Base-by-base conservation (phyloP, 2,797 vertebrate genomes). In the Acanthis flammea region DNA sequence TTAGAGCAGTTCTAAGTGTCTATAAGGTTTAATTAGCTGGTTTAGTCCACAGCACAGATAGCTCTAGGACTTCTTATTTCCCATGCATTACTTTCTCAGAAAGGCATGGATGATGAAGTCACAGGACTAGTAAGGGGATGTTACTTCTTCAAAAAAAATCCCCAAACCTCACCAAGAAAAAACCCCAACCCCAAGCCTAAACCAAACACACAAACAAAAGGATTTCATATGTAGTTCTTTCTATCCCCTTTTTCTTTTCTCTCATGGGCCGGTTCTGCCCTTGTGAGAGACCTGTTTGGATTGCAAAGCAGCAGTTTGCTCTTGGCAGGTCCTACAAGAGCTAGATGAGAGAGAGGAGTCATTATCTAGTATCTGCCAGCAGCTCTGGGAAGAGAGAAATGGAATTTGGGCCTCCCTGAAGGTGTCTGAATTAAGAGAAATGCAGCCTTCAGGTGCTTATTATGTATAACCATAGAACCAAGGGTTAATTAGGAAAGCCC, bases 401-500 rank as follows among this genome's bases (percentile, higher is more conserved):
- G 65, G 75, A 77, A 90, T 94, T 86, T 88, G 16, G 24, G 55
- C 88, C 48, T 91, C 91, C 85, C 58, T 62, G 73, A 88, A 92
- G 76, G 76, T 84, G n/a, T 86, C 66, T 53, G 48, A 92, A 63
- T 62, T 72, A 90, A 92, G 41, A 91, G 60, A 83, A 94, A 86
- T 39, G 30, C 28, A 75, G 82, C 83, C 78, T 92, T 91, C 65
- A 76, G 88, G 62, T 77, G 54, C 68, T 93, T 85, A 68, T 92
- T 92, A 91, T 77, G 45, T 68, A 77, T 71, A 89, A 88, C 62
- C 1, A 6, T 67, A 77, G 61, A 92, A 79, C 42, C 58, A 90
- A 91, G 54, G 89, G 89, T 96, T 92, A 93, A 92, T 95, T 91
- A 86, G 75, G 81, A 93, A 95, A 91, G 50, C 54, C 87, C 70